Evolutionary conservation across 2,797 vertebrate species (phyloP), one percentile per base, ranked within the genome.

Genomic region (Picus viridis): DNA sequence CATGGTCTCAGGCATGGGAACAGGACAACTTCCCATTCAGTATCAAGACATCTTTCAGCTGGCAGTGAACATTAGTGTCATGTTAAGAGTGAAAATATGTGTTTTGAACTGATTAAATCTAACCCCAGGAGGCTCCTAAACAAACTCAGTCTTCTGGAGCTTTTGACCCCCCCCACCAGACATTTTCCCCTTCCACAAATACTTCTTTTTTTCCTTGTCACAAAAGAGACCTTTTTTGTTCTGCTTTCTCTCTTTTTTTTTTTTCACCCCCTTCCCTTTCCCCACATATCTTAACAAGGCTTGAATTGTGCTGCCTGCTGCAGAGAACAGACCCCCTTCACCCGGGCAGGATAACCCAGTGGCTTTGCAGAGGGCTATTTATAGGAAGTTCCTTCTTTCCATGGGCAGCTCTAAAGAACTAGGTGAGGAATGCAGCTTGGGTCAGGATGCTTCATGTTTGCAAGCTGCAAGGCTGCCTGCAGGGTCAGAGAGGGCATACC

Each of bases 311-410:
- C 22, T 51, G 36, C 45, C 9, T 9, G 39, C 56, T 61, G 58
- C 36, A 65, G 34, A 84, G 53, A 78, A 57, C 71, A 92, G 75
- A 64, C 16, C 17, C 68, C 80, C 53, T 85, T 85, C 87, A 92
- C 63, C 68, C 26, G 0, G 32, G 32, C 80, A 74, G 58, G 84
- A 57, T n/a, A 84, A 81, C 53, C 41, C 2, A 0, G 16, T 62
- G 74, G 26, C 47, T 90, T 70, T 74, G 69, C 30, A 69, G 43
- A 70, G 29, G 29, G 6, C 68, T 88, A 30, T 71, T 53, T 67
- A 82, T 78, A 90, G 76, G 77, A 91, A 73, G 10, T 18, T 16
- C 16, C 32, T 39, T 36, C 74, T 78, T 85, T 63, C 54, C 72
- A 58, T 0, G 1, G 30, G 54, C n/a, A 75, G 58, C 54, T 32